phyloP scores from a whole-genome alignment of 2,113 vertebrate genomes.

The Lophochroa leadbeateri region DNA sequence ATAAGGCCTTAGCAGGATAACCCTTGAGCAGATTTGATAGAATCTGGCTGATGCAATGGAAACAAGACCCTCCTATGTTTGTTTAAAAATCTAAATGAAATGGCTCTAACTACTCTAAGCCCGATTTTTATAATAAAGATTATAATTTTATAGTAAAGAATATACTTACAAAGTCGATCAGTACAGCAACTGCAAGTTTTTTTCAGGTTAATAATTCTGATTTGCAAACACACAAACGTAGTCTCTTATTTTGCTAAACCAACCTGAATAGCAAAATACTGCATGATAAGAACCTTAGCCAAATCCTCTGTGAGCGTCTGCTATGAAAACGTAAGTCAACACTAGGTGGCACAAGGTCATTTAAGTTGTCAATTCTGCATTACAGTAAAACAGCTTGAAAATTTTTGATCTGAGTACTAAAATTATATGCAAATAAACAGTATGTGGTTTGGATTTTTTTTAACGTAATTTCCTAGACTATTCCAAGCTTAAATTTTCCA shows the following conservation, averaged over 20 bases:
- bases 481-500: rapidly evolving
- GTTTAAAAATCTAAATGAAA: not conserved
- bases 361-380: not conserved
- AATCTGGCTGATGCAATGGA: not conserved
- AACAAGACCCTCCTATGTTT: not conserved
- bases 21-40: not conserved
- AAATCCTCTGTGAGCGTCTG: not conserved
- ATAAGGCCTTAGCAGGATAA: not conserved
- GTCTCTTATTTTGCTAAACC: not conserved
- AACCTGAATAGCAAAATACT: not conserved
- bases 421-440: not conserved
- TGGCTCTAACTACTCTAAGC: rapidly evolving
- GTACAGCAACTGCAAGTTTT: not conserved
- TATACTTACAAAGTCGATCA: not conserved
- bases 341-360: conserved; percentile 24
- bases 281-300: not conserved
- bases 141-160: not conserved
- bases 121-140: not conserved
- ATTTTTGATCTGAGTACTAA: not conserved
- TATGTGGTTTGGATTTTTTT: not conserved
- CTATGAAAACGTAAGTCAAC: not conserved
- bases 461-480: not conserved
- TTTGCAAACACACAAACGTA: not conserved
- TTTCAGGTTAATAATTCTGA: not conserved
- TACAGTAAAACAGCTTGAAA: not conserved